Conservation (phyloP, 2,888 invertebrate genomes). For the Neria commutata region DNA sequence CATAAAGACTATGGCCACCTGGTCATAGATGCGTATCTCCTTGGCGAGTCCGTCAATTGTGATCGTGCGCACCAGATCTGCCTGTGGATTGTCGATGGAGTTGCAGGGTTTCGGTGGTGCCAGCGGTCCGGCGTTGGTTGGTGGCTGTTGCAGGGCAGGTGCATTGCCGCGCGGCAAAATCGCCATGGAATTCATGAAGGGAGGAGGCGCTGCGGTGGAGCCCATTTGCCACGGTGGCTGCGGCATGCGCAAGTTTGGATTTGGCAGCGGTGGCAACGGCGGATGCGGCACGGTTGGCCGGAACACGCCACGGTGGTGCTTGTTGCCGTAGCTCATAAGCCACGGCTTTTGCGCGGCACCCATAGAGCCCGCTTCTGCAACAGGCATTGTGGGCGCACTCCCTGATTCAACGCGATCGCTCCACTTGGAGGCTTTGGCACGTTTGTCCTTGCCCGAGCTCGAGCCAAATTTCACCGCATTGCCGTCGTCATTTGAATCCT, state of each 20-base stretch:
- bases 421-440: conserved; percentile 56
- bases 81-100: conserved; percentile 66
- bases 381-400: neutral
- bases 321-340: conserved; percentile 6
- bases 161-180: conserved; percentile 22
- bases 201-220: neutral
- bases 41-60: conserved; percentile 81
- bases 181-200: conserved; percentile 8
- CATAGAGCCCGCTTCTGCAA: conserved; percentile 23
- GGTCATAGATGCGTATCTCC: conserved; percentile 83
- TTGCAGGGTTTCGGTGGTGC: conserved; percentile 48
- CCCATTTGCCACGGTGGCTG: conserved; percentile 47
- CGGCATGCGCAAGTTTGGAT: conserved; percentile 23
- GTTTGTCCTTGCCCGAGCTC: conserved; percentile 40
- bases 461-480: conserved; percentile 28
- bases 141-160: conserved; percentile 40
- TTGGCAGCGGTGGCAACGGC: conserved; percentile 25
- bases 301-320: conserved; percentile 26
- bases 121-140: conserved; percentile 36
- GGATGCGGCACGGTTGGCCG: conserved; percentile 32
- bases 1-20: conserved; percentile 83
- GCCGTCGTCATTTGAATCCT: conserved; percentile 33
- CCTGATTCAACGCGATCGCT: conserved; percentile 46
- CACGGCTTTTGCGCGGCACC: conserved; percentile 16
- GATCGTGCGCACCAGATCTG: conserved; percentile 78